These are phyloP conservation scores for Acipenser transmontanus DNA, from an alignment of 2,797 vertebrate genomes.

Conservation along the genomic window DNA sequence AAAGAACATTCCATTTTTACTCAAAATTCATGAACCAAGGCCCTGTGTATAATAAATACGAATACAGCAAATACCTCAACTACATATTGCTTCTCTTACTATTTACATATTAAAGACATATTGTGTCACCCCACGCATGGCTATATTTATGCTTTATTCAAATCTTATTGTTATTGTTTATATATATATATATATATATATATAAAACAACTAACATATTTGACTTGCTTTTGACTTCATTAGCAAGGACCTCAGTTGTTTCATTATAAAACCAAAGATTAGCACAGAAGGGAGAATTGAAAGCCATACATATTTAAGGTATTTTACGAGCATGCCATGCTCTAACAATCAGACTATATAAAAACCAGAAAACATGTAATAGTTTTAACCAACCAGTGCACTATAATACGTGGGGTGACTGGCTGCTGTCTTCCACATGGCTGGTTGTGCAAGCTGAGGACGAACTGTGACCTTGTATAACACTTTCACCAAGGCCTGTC, in stretches of 20 bases:
- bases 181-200: no score
- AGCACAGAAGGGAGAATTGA: neutral
- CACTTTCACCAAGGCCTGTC: constrained; percentile 1
- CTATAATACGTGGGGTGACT: neutral
- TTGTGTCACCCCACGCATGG: no score
- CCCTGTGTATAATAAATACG: no score
- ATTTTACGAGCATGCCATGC: neutral
- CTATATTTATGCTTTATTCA: no score
- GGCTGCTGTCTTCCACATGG: neutral
- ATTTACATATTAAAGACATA: no score
- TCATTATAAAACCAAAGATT: neutral
- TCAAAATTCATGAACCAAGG: no score
- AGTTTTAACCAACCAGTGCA: neutral
- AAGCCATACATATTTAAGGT: neutral
- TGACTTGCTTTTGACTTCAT: neutral
- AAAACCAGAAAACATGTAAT: neutral
- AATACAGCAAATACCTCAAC: no score
- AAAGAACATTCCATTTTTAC: no score
- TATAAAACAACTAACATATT: neutral
- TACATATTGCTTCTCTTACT: no score
- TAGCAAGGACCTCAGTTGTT: neutral
- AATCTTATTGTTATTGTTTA: no score
- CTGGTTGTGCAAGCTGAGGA: constrained; percentile 1
- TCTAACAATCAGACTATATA: neutral
- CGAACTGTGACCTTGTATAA: constrained; percentile 9